Evolutionary conservation across 2,113 vertebrate genomes (phyloP).

Genomic region (Amblyornis subalaris): DNA sequence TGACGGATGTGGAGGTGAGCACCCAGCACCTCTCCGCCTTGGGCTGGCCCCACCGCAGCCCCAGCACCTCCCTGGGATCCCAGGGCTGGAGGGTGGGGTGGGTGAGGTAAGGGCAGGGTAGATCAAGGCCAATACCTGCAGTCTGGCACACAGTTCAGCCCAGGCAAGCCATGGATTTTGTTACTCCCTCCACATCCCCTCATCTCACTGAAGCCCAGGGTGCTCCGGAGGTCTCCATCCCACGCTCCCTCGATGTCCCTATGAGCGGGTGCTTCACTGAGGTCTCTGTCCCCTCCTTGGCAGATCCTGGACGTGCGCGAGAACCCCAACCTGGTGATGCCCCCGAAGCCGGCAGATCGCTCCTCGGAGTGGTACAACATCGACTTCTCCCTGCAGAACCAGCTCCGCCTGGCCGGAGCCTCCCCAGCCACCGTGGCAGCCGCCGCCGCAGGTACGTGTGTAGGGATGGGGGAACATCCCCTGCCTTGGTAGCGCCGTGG

Average conservation of each 20-base stretch:
- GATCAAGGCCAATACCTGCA: background rate
- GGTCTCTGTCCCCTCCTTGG: background rate
- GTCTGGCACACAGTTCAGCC: background rate
- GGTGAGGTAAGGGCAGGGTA: background rate
- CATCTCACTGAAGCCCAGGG: background rate
- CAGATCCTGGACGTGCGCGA: slow-evolving; percentile 93
- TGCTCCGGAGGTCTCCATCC: rapidly evolving
- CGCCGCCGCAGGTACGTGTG: slow-evolving; percentile 74
- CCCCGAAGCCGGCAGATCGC: slow-evolving; percentile 87
- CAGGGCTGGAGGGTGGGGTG: background rate
- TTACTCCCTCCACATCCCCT: background rate
- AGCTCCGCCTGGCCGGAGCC: slow-evolving; percentile 90
- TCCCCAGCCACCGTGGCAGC: slow-evolving; percentile 92
- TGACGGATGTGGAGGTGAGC: slow-evolving; percentile 86
- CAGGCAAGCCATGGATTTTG: rapidly evolving
- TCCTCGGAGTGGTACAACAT: slow-evolving; percentile 96
- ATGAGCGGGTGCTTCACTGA: rapidly evolving
- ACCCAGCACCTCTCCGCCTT: rapidly evolving
- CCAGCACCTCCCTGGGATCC: background rate
- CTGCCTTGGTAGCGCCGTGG: background rate
- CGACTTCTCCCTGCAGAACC: slow-evolving; percentile 97
- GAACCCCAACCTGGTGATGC: slow-evolving; percentile 96
- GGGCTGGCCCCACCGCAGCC: background rate
- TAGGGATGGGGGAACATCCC: rapidly evolving
- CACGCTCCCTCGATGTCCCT: rapidly evolving